Evolutionary conservation across 2,888 invertebrate genomes (phyloP), one percentile per base, ranked within the genome.

Genomic region (Metalampra italica): DNA sequence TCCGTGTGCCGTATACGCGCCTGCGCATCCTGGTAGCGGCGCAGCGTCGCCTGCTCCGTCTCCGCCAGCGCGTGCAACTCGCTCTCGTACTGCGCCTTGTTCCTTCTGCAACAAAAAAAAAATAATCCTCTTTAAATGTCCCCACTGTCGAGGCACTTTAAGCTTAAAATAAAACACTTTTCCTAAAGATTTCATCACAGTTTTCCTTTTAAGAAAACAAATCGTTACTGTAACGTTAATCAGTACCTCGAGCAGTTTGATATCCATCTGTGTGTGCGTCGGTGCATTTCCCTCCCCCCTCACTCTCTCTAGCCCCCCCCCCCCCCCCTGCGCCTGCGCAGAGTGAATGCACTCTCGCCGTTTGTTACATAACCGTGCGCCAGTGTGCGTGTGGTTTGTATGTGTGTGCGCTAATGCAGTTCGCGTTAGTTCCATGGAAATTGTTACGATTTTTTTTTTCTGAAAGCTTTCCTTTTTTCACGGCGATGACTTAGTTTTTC

Each of bases 31-130:
- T 91, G 91, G 62, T 93, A 93, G 59, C 94, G 92, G 34, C 90
- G 88, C 48, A 94, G 91, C 0, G 93, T 82, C 1, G 93, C 91
- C 51, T 90, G 91, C 64, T 95, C 94, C 0, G 92, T 91, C 54
- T 90, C 85, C 48, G 93, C 94, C 45, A 94, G 71, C 55, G 94
- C 92, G 45, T 89, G 87, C 49, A 96, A 71, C 66, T 96, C 95
- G 9, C 90, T 83, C 52, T 95, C 95, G 65, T 93, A 94, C 68
- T 96, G 95, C 51, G 95, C 95, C 65, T 92, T 94, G 38, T 94
- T 82, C 30, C 95, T 90, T 62, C 95, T 95, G 59, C 0, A 46
- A 56, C 39, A 46, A 44, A 9, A 12, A 1, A 11, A 7, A 11
- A 41, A 14, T 38, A n/a, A n/a, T n/a, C n/a, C n/a, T n/a, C n/a